These are phyloP conservation scores for Trachurus trachurus DNA, from an alignment of 2,797 vertebrate species.

Conservation along the genomic window DNA sequence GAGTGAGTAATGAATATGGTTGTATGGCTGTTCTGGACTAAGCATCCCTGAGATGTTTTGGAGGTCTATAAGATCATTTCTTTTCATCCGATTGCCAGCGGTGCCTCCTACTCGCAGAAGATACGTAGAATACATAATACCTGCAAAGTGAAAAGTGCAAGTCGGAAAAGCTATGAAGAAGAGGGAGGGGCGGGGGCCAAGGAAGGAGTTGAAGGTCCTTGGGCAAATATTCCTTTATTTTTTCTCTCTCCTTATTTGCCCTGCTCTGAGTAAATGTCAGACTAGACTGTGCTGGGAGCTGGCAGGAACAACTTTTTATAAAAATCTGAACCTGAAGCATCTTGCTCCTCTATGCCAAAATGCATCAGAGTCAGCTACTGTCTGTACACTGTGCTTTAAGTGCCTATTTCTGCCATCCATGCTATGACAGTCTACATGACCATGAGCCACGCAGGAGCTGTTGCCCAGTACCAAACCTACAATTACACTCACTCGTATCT, in stretches of 20 bases:
- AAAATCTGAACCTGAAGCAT: slow-evolving; percentile 65
- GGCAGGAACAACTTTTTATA: slow-evolving; percentile 67
- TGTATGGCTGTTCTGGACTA: slow-evolving; percentile 30
- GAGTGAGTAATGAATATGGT: slow-evolving; percentile 59
- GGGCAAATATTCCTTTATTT: slow-evolving; percentile 65
- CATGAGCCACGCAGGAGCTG: slow-evolving; percentile 40
- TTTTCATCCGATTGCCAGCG: slow-evolving; percentile 58
- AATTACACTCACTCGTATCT: slow-evolving; percentile 69
- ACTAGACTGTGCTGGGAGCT: slow-evolving; percentile 56
- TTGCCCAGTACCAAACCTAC: slow-evolving; percentile 52
- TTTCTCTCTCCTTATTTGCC: slow-evolving; percentile 62
- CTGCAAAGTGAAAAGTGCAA: slow-evolving; percentile 44
- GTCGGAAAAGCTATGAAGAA: slow-evolving; percentile 36
- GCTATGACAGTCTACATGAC: slow-evolving; percentile 26
- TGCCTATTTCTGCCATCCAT: slow-evolving; percentile 24
- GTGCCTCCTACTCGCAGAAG: slow-evolving; percentile 40
- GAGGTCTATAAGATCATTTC: slow-evolving; percentile 42
- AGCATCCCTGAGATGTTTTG: slow-evolving; percentile 60
- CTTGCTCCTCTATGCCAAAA: slow-evolving; percentile 42
- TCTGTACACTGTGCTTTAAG: slow-evolving; percentile 10
- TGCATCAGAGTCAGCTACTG: slow-evolving; percentile 33
- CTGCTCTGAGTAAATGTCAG: slow-evolving; percentile 72
- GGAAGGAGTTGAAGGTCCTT: slow-evolving; percentile 49
- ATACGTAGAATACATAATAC: slow-evolving; percentile 40
- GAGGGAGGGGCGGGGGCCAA: slow-evolving; percentile 21